phyloP scores from a whole-genome alignment of 1,140 invertebrate species.

The Procambarus virginalis region DNA sequence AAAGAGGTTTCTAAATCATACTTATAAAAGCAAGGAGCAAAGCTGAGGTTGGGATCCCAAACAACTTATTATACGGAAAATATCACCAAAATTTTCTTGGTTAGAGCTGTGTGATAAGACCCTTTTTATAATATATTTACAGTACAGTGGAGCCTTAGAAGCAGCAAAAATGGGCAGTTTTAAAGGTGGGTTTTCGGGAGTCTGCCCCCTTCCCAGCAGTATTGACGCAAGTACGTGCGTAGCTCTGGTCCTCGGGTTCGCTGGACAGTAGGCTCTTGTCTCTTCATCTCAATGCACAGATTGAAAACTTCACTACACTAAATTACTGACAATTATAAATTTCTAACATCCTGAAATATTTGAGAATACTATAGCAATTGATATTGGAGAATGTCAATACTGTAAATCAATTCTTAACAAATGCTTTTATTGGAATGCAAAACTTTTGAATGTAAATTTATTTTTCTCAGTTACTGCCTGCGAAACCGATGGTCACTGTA shows the following conservation, averaged over 20 bases:
- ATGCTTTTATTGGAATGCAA: not conserved
- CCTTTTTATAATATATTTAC: not conserved
- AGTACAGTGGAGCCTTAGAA: constrained; percentile 26
- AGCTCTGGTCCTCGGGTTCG: constrained; percentile 15
- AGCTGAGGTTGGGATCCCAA: not conserved
- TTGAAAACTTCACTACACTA: not conserved
- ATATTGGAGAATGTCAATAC: not conserved
- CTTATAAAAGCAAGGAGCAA: not conserved
- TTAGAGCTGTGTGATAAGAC: not conserved
- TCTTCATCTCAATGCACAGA: not conserved
- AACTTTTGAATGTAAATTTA: not conserved
- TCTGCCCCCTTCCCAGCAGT: constrained; percentile 4
- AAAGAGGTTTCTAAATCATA: not conserved
- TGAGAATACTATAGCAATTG: not conserved
- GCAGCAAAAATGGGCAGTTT: constrained; percentile 14
- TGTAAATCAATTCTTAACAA: not conserved
- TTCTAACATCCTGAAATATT: not conserved
- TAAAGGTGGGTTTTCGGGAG: constrained; percentile 22
- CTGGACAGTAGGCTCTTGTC: not conserved
- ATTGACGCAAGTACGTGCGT: constrained; percentile 25
- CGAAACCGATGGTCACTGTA: constrained; percentile 58
- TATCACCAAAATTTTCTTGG: not conserved
- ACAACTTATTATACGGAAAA: not conserved
- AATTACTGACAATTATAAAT: not conserved
- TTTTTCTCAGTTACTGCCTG: not conserved